phyloP scores from a whole-genome alignment of 2,888 invertebrate genomes.

The Portevinia maculata region DNA sequence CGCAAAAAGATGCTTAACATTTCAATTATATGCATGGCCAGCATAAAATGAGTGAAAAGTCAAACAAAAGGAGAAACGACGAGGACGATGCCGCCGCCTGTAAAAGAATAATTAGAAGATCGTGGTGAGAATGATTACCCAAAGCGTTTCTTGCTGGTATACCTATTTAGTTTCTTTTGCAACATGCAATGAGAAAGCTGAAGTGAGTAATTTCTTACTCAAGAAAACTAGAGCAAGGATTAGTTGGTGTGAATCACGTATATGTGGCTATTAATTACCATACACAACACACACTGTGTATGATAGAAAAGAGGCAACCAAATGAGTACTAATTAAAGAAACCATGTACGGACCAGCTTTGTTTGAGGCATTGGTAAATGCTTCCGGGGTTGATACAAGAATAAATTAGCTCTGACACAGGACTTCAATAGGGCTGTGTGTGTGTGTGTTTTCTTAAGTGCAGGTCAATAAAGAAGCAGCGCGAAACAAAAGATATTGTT shows the following conservation, averaged over 20 bases:
- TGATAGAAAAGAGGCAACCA: not conserved
- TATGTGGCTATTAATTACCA: slow-evolving; percentile 10
- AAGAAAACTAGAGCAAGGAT: slow-evolving; percentile 16
- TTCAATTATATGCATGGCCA: slow-evolving; percentile 51
- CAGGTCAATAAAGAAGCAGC: slow-evolving; percentile 8
- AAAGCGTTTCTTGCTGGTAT: slow-evolving; percentile 23
- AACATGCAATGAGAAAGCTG: not conserved
- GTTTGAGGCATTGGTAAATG: slow-evolving; percentile 8
- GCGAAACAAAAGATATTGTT: not conserved
- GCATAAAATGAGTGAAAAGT: slow-evolving; percentile 35
- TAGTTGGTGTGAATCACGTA: slow-evolving; percentile 23
- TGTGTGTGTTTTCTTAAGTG: slow-evolving; percentile 3
- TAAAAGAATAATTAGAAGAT: slow-evolving; percentile 52
- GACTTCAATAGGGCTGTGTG: slow-evolving; percentile 1
- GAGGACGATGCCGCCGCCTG: not conserved
- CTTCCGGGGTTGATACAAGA: slow-evolving; percentile 38
- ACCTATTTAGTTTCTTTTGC: not conserved
- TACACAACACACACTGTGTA: slow-evolving; percentile 1
- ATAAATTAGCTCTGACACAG: slow-evolving; percentile 19
- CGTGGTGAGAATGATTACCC: slow-evolving; percentile 36
- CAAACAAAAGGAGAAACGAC: not conserved
- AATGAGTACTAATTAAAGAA: slow-evolving; percentile 32
- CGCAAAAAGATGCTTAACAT: slow-evolving; percentile 31
- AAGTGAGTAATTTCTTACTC: slow-evolving; percentile 38
- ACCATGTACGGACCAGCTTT: not conserved